These are phyloP conservation scores for Molossus molossus DNA, from an alignment of 2,797 vertebrate genomes.

Conservation along the genomic window DNA sequence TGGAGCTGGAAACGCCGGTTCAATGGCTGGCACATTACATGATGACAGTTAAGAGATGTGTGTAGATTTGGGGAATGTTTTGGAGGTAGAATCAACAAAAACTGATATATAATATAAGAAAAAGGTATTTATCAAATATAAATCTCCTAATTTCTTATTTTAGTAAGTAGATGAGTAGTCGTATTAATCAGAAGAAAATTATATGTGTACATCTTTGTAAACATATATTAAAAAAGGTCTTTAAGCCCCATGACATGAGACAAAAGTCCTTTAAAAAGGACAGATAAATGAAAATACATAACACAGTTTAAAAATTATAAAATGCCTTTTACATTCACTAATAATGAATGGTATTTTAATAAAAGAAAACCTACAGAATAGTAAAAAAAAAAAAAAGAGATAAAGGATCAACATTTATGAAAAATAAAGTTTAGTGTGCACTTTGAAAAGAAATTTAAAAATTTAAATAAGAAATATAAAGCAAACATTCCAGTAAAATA, in stretches of 20 bases:
- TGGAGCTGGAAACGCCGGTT: background rate
- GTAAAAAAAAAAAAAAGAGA: slow-evolving; percentile 7
- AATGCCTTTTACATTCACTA: background rate
- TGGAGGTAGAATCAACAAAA: background rate
- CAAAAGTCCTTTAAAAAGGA: background rate
- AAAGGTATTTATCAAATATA: background rate
- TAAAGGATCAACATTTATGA: background rate
- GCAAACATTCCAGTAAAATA: background rate
- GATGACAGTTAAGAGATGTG: background rate
- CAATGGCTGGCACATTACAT: background rate
- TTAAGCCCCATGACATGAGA: background rate
- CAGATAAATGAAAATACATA: background rate
- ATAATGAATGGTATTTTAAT: background rate
- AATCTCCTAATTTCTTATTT: slow-evolving; percentile 15
- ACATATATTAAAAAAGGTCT: background rate
- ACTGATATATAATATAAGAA: background rate
- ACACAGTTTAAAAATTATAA: background rate
- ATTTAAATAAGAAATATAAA: slow-evolving; percentile 47
- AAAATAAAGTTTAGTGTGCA: slow-evolving; percentile 3
- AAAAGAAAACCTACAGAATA: background rate
- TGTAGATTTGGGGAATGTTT: background rate
- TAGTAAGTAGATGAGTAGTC: background rate
- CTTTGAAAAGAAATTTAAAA: slow-evolving; percentile 26
- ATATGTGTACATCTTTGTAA: background rate
- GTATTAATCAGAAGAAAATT: background rate